These are phyloP conservation scores for Rotaria macrura DNA, from an alignment of 2,888 invertebrate species.

Conservation along the genomic window DNA sequence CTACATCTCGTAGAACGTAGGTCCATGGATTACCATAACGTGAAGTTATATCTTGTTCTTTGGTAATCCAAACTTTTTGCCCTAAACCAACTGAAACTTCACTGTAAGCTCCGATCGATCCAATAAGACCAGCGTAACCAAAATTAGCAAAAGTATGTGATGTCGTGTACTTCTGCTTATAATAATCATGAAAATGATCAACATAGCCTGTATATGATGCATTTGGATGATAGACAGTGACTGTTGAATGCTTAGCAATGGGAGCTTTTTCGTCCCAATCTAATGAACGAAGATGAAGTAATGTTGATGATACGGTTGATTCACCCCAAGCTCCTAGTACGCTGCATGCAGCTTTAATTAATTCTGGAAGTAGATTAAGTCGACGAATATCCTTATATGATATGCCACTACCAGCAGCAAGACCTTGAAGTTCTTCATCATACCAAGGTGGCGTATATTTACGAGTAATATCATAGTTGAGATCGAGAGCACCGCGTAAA, in stretches of 20 bases:
- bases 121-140: not conserved
- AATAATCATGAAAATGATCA: not conserved
- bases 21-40: not conserved
- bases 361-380: not conserved
- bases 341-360: not conserved
- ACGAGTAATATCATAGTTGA: not conserved
- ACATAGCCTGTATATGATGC: not conserved
- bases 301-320: not conserved
- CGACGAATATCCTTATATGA: not conserved
- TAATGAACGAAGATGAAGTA: not conserved
- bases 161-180: not conserved
- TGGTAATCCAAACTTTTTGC: not conserved
- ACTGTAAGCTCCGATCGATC: not conserved
- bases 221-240: not conserved
- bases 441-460: not conserved
- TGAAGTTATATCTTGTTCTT: not conserved
- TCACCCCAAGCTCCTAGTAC: not conserved
- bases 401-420: not conserved
- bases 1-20: not conserved
- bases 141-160: not conserved
- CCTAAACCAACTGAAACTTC: not conserved
- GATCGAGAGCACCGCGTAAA: not conserved
- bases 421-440: not conserved
- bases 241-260: not conserved
- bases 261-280: not conserved